These are phyloP conservation scores for Callopanchax toddi DNA, from an alignment of 2,113 vertebrate species.

Conservation along the genomic window DNA sequence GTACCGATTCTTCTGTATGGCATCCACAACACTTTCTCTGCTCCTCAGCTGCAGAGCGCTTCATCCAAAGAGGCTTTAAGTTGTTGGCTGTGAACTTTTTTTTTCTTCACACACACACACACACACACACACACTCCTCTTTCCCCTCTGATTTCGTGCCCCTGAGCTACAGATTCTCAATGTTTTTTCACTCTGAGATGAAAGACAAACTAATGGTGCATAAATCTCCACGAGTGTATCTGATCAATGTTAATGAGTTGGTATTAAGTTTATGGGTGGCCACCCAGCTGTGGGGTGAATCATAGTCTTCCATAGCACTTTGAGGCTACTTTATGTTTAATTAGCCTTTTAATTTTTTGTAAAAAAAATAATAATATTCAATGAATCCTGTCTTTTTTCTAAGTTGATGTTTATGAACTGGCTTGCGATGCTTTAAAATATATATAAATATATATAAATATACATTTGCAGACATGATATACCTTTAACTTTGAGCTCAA, in stretches of 20 bases:
- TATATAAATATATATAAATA: slow-evolving; percentile 34
- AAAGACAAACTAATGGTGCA: slow-evolving; percentile 56
- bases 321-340: slow-evolving; percentile 67
- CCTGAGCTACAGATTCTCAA: slow-evolving; percentile 30
- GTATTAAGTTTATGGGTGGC: slow-evolving; percentile 41
- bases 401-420: slow-evolving; percentile 67
- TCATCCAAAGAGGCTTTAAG: slow-evolving; percentile 31
- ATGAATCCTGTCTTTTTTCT: slow-evolving; percentile 52
- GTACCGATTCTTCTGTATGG: slow-evolving; percentile 28
- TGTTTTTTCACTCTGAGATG: slow-evolving; percentile 49
- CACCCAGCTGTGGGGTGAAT: slow-evolving; percentile 65
- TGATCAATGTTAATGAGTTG: slow-evolving; percentile 62
- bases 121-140: background rate
- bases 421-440: slow-evolving; percentile 73
- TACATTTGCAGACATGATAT: slow-evolving; percentile 66
- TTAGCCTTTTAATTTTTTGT: slow-evolving; percentile 49
- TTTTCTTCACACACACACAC: background rate
- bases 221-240: slow-evolving; percentile 55
- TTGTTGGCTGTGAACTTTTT: slow-evolving; percentile 14
- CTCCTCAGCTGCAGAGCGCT: slow-evolving; percentile 22
- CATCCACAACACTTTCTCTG: slow-evolving; percentile 5
- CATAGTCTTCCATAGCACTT: slow-evolving; percentile 80
- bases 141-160: slow-evolving; percentile 23
- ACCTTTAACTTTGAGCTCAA: slow-evolving; percentile 74
- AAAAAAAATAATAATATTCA: slow-evolving; percentile 44